These are phyloP conservation scores for Ptiloglossa arizonensis DNA, from an alignment of 1,140 invertebrate species.

Conservation along the genomic window DNA sequence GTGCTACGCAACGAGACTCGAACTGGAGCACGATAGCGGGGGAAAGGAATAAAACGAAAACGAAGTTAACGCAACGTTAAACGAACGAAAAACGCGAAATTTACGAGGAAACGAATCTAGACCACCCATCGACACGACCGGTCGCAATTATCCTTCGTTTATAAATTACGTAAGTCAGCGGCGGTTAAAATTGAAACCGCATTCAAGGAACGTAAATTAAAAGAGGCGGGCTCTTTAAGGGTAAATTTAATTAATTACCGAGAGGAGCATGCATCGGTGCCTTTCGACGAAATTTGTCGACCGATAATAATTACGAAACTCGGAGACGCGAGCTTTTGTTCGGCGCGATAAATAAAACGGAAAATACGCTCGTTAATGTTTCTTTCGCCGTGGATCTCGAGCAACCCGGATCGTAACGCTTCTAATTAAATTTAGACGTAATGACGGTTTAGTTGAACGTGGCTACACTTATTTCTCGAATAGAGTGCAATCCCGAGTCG, in stretches of 20 bases:
- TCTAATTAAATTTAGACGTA: no score
- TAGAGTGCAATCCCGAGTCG: no score
- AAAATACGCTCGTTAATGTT: background rate
- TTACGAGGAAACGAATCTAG: background rate
- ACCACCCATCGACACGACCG: background rate
- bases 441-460: no score
- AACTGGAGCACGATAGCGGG: background rate
- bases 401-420: no score
- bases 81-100: background rate
- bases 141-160: conserved; percentile 5
- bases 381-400: no score
- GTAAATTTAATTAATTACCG: background rate
- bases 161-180: background rate
- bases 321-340: background rate
- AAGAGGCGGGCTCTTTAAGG: background rate
- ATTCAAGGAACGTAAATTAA: background rate
- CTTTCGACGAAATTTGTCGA: background rate
- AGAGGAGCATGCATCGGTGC: background rate
- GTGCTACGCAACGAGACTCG: no score
- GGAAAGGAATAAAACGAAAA: background rate
- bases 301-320: conserved; percentile 1
- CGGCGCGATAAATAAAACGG: background rate
- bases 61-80: background rate
- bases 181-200: background rate
- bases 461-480: no score